Evolutionary conservation across 2,888 invertebrate species (phyloP).

Genomic region (Dynastes grantii): DNA sequence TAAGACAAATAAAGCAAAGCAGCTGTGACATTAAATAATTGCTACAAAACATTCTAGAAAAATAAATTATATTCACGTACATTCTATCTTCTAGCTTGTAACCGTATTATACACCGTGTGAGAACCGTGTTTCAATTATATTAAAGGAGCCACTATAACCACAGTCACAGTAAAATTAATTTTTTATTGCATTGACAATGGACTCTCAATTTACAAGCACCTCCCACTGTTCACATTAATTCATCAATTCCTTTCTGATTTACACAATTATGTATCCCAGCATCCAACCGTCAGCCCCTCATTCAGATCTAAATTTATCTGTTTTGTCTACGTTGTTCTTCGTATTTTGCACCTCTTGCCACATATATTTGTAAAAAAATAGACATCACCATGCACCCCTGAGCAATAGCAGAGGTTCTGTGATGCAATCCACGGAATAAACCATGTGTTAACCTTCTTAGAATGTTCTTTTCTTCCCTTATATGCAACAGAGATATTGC

Average conservation of each 20-base stretch:
- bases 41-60: too few species aligned
- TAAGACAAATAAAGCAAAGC: too few species aligned
- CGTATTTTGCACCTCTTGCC: constrained; percentile 21
- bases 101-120: too few species aligned
- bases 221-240: not conserved
- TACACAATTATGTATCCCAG: not conserved
- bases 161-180: too few species aligned
- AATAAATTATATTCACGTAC: too few species aligned
- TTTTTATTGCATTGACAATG: too few species aligned
- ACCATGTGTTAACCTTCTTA: constrained; percentile 40
- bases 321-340: constrained; percentile 28
- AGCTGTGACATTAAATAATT: too few species aligned
- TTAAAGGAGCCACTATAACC: too few species aligned
- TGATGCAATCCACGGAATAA: constrained; percentile 44
- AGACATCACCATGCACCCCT: not conserved
- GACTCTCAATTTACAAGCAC: too few species aligned
- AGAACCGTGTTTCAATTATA: too few species aligned
- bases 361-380: constrained; percentile 7
- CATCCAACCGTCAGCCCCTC: not conserved
- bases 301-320: constrained; percentile 27
- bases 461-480: not conserved
- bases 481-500: constrained; percentile 24
- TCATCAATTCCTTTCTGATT: not conserved
- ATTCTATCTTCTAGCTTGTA: too few species aligned
- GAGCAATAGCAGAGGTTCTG: not conserved